Base-by-base conservation (phyloP, 2,888 invertebrate genomes). In the Morinoia aosen region DNA sequence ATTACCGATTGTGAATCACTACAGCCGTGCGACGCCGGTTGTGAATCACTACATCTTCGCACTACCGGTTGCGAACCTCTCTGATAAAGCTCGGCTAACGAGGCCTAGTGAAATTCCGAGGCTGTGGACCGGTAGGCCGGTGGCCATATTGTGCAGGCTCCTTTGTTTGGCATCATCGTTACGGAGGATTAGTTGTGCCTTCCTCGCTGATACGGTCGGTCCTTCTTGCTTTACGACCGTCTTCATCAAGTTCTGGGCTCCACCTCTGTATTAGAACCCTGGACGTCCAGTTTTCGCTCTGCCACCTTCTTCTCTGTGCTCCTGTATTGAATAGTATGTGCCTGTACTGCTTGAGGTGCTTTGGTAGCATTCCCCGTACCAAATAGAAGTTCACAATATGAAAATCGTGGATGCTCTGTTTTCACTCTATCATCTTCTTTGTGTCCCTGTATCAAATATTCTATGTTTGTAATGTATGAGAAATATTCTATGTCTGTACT, bases 181-280 rank as follows among this genome's bases (percentile, higher is more conserved):
- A 90, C 90, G 14, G 48, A 90, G 90, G 90, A 90, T 90, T 90
- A 90, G 39, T 90, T 48, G 90, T 48, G 40, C 48, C 90, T 39
- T 40, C 90, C 40, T 90, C 48, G 90, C 40, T 40, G 90, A 90
- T 90, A 90, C 90, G 16, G 39, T 90, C 90, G 39, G 40, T 90
- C 90, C 90, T 90, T 14, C 90, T 90, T 90, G 90, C 90, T 90
- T 90, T 90, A 90, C 90, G 48, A 90, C 48, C 76, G 76, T 76
- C 76, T 76, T 76, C 76, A 76, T 76, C 76, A 76, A 76, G 76
- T 76, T 33, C 25, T 76, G 76, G 16, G 33, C 76, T 76, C 76
- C 33, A 76, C 76, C 76, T 76, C 76, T 76, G 76, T 76, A 76
- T 76, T 76, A 76, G 76, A 76, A 33, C 76, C 76, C 25, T 33